Base-by-base conservation (phyloP, 2,113 vertebrate species). In the Turdus rufiventris region DNA sequence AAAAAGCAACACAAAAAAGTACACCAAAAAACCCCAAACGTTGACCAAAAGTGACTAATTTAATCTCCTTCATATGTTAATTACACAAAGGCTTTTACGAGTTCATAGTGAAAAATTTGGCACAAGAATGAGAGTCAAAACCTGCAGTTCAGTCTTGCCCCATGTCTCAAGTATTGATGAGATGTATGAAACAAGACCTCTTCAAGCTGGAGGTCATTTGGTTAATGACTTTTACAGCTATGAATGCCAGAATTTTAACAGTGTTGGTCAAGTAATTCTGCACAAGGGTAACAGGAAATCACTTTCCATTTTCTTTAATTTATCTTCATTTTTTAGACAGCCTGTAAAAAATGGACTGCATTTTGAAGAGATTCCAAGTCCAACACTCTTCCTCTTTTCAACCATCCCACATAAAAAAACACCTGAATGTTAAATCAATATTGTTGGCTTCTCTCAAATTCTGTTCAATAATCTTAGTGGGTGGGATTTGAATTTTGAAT, bases 251-350 rank as follows among this genome's bases (percentile, higher is more conserved):
- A 53, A 45, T 94, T 73, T 90, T 88, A 73, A 82, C 50, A 45
- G 12, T 24, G 26, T 79, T 75, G 66, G 45, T 93, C 45, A 57
- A 90, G 38, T 28, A 85, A 73, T 82, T 76, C 45, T 65, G 42
- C 58, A 83, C 62, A 54, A 11, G 26, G 18, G 29, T 56, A 94
- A 82, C 78, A 80, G 75, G 82, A 96, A 95, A 95, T 91, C 71
- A 76, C 58, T 88, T 95, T 85, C 45, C 29, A 54, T 91, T 91
- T 94, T 91, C 74, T 88, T 93, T 61, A 85, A 91, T 94, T 91
- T 63, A 73, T 85, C 85, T 94, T 93, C 70, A 85, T 85, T 85
- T 96, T 90, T 85, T 4, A 70, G 94, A 88, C 92, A 96, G 58
- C 56, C 38, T 20, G n/a, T 85, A 79, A 70, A 61, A 54, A 40